phyloP scores from a whole-genome alignment of 2,888 invertebrate genomes.

The Xanthorhoe designata region DNA sequence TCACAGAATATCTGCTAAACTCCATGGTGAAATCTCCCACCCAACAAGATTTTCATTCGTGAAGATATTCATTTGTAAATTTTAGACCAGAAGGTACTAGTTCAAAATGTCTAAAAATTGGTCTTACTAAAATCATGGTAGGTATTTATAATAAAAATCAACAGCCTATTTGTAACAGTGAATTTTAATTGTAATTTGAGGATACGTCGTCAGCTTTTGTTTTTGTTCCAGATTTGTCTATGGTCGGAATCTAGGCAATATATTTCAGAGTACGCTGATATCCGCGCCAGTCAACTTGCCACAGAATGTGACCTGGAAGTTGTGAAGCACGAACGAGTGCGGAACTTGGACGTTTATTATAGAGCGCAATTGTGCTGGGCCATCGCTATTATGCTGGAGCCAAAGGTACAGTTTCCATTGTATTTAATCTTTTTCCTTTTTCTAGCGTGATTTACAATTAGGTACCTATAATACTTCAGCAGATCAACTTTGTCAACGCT shows the following conservation, averaged over 20 bases:
- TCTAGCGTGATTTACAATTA: neutral
- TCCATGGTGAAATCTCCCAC: too few species aligned
- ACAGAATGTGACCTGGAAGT: slow-evolving; percentile 60
- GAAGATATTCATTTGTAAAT: too few species aligned
- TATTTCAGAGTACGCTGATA: slow-evolving; percentile 55
- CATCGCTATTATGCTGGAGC: slow-evolving; percentile 68
- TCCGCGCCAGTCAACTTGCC: slow-evolving; percentile 55
- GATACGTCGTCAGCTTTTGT: neutral
- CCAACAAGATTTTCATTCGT: too few species aligned
- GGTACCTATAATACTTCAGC: too few species aligned
- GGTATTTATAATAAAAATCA: too few species aligned
- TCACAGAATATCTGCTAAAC: too few species aligned
- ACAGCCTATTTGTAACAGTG: too few species aligned
- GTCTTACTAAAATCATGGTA: too few species aligned
- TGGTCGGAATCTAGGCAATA: slow-evolving; percentile 60
- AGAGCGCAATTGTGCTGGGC: slow-evolving; percentile 79
- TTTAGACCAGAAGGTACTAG: too few species aligned
- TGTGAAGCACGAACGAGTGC: slow-evolving; percentile 53
- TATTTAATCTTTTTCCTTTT: neutral
- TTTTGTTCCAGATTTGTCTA: slow-evolving; percentile 60
- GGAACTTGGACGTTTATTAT: slow-evolving; percentile 61
- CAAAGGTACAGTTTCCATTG: slow-evolving; percentile 55
- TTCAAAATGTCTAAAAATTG: too few species aligned
- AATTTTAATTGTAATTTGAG: neutral
- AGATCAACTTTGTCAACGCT: too few species aligned